These are phyloP conservation scores for Agrotis clavis DNA, from an alignment of 2,888 invertebrate genomes.

Conservation along the genomic window DNA sequence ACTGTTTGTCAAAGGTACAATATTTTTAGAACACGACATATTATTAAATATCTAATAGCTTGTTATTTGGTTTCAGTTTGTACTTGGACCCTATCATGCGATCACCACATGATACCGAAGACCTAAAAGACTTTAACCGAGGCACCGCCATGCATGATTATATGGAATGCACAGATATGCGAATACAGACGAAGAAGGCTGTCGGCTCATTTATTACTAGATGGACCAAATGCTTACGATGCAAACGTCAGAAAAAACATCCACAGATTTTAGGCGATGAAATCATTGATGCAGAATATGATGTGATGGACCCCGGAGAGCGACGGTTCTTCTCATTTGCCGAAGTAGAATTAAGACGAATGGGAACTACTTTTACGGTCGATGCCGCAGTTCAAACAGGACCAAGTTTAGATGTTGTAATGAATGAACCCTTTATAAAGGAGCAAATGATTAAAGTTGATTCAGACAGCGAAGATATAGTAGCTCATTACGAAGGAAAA, in stretches of 20 bases:
- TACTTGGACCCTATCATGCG: constrained; percentile 83
- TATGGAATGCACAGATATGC: constrained; percentile 41
- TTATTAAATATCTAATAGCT: background rate
- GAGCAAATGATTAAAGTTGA: background rate
- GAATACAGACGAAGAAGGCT: constrained; percentile 23
- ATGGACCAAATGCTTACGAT: constrained; percentile 57
- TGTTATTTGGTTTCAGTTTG: constrained; percentile 75
- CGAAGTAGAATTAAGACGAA: constrained; percentile 77
- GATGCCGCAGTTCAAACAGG: constrained; percentile 82
- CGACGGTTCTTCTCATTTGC: constrained; percentile 75
- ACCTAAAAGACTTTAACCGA: constrained; percentile 66
- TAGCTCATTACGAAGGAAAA: constrained; percentile 27
- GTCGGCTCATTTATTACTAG: constrained; percentile 47
- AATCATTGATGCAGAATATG: constrained; percentile 29
- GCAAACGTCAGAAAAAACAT: constrained; percentile 51
- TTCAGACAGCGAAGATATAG: constrained; percentile 27
- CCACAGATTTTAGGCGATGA: constrained; percentile 23
- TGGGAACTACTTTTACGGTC: constrained; percentile 45
- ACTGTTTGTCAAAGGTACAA: background rate
- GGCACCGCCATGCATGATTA: constrained; percentile 68
- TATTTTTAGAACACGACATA: too few species aligned
- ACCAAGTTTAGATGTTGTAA: constrained; percentile 76
- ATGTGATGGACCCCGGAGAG: constrained; percentile 27
- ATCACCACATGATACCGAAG: constrained; percentile 77
- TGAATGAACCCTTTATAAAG: background rate